Evolutionary conservation across 2,888 invertebrate genomes (phyloP).

Genomic region (Sicus ferrugineus): DNA sequence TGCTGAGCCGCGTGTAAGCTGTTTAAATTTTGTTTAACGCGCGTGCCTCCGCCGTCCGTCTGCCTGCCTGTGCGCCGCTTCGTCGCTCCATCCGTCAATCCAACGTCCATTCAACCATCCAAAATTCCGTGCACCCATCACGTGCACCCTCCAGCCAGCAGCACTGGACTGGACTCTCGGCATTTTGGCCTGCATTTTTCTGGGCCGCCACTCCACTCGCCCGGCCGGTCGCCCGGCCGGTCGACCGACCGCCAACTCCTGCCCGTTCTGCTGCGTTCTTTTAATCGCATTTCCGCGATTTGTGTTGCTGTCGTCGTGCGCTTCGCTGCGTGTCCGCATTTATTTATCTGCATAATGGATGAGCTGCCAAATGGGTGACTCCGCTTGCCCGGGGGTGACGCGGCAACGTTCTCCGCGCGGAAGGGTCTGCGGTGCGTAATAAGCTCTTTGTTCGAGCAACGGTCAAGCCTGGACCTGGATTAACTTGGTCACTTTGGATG

Average conservation of each 20-base stretch:
- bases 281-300: slow-evolving; percentile 31
- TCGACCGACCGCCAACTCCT: no score
- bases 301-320: neutral
- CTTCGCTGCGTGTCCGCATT: slow-evolving; percentile 21
- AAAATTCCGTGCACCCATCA: neutral
- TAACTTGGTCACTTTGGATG: slow-evolving; percentile 17
- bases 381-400: slow-evolving; percentile 6
- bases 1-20: slow-evolving; percentile 19
- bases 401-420: neutral
- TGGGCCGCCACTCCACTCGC: neutral
- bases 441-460: slow-evolving; percentile 20
- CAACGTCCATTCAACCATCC: neutral
- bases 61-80: slow-evolving; percentile 3
- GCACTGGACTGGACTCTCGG: neutral
- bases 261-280: slow-evolving; percentile 3
- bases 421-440: slow-evolving; percentile 11
- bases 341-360: slow-evolving; percentile 32
- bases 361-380: slow-evolving; percentile 27
- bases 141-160: neutral
- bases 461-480: slow-evolving; percentile 25
- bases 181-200: neutral
- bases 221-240: no score
- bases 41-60: slow-evolving; percentile 3
- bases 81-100: neutral
- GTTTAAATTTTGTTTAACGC: slow-evolving; percentile 24